Conservation (phyloP, 2,888 invertebrate genomes). For the Tenthredo mesomela region DNA sequence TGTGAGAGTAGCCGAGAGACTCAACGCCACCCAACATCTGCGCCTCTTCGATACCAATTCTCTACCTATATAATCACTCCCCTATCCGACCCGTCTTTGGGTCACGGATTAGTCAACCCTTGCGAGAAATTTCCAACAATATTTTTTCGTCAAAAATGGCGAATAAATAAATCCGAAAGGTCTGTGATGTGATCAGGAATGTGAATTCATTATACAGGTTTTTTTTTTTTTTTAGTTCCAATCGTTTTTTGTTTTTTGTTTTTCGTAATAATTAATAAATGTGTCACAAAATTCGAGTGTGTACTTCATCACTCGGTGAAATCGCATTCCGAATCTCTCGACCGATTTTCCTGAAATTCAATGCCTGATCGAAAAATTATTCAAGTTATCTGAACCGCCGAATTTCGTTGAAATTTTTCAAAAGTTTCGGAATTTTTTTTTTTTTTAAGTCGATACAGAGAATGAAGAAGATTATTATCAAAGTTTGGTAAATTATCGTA, state of each 20-base stretch:
- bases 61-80: not conserved
- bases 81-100: not conserved
- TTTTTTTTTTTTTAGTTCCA: too few relatives aligned
- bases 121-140: not conserved
- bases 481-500: not conserved
- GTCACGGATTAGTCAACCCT: not conserved
- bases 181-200: not conserved
- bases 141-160: not conserved
- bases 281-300: too few relatives aligned
- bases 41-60: constrained; percentile 37
- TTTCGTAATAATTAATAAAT: too few relatives aligned
- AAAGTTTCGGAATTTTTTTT: not conserved
- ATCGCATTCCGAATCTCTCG: not conserved
- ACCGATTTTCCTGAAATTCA: not conserved
- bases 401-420: not conserved
- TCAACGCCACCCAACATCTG: constrained; percentile 23
- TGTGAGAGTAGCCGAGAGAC: not conserved
- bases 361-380: not conserved
- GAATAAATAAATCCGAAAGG: not conserved
- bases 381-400: too few relatives aligned
- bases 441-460: not conserved
- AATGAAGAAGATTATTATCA: not conserved
- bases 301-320: too few relatives aligned
- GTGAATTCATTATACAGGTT: not conserved
- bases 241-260: too few relatives aligned